Evolutionary conservation across 2,797 vertebrate genomes (phyloP), one percentile per base, ranked within the genome.

Genomic region (Micropoecilia bifurca): DNA sequence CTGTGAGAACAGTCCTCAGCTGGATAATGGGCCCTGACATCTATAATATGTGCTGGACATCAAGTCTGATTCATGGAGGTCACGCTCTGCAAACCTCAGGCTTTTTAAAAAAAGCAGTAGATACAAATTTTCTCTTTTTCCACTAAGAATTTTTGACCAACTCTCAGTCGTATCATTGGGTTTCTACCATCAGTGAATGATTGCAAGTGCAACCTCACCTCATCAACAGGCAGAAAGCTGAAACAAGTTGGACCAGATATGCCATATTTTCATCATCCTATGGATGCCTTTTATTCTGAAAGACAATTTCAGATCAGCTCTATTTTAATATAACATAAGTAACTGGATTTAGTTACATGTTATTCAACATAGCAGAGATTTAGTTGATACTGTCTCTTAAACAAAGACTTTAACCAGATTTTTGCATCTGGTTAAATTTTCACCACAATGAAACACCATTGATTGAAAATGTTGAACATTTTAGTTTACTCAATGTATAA

Each of bases 391-490:
- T 63, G 33, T 72, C n/a, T 28, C 13, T 75, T 36, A 75, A 47
- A 46, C 30, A 22, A 1, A 28, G 12, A 63, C 30, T 20, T 63
- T 18, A 63, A 36, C 59, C 36, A 36, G 16, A 36, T 36, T 18
- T 71, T 79, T 63, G 3, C 61, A 30, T 46, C n/a, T n/a, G n/a
- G n/a, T n/a, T n/a, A n/a, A 71, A 75, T 78, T 84, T 69, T 47
- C 25, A 4, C 69, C 39, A 45, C 47, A 45, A 2, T 16, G 16
- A 28, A 68, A 43, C 14, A 33, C 1, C 73, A 75, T 63, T 77
- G 57, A 16, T 46, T 69, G 45, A 55, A 59, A 80, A 73, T 73
- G 53, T 77, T 33, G 14, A 48, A 77, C 50, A 55, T 82, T 25
- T 57, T 9, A 28, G 6, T 61, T 79, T 55, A 13, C 1, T 36